phyloP scores from a whole-genome alignment of 2,797 vertebrate species.

The Mormyrus hasselquistii region DNA sequence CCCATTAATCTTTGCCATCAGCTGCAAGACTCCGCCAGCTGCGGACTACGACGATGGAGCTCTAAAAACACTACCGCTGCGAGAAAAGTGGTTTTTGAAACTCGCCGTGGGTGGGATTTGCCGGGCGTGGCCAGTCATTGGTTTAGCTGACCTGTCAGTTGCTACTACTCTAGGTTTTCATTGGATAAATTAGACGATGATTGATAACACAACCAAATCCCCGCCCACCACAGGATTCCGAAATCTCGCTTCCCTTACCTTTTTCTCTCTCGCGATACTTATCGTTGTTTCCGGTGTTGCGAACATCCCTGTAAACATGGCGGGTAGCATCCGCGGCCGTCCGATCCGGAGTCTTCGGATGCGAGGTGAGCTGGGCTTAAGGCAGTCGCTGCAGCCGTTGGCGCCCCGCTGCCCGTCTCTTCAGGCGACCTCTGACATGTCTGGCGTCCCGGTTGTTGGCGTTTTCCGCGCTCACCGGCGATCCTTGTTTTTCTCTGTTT shows the following conservation, averaged over 20 bases:
- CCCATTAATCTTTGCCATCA: background rate
- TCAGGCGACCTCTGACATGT: constrained; percentile 13
- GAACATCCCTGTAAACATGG: constrained; percentile 95
- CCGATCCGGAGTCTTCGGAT: constrained; percentile 95
- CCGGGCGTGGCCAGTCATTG: background rate
- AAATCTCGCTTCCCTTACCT: background rate
- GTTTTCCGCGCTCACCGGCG: constrained; percentile 7
- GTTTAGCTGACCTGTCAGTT: background rate
- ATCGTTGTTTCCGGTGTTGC: constrained; percentile 98
- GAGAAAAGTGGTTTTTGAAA: background rate
- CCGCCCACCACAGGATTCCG: background rate
- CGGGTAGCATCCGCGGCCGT: constrained; percentile 96
- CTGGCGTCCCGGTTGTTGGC: constrained; percentile 8
- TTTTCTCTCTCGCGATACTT: constrained; percentile 76
- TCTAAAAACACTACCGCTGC: background rate
- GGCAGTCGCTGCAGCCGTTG: constrained; percentile 25
- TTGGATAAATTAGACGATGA: background rate
- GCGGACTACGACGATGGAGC: background rate
- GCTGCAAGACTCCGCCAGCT: background rate
- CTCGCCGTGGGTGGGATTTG: background rate
- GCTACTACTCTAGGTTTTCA: background rate
- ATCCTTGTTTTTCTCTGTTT: constrained; percentile 44
- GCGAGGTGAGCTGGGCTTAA: constrained; percentile 72
- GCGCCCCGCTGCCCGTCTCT: background rate
- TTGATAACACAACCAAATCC: background rate